phyloP scores from a whole-genome alignment of 2,113 vertebrate species.

The Chaetops frenatus region DNA sequence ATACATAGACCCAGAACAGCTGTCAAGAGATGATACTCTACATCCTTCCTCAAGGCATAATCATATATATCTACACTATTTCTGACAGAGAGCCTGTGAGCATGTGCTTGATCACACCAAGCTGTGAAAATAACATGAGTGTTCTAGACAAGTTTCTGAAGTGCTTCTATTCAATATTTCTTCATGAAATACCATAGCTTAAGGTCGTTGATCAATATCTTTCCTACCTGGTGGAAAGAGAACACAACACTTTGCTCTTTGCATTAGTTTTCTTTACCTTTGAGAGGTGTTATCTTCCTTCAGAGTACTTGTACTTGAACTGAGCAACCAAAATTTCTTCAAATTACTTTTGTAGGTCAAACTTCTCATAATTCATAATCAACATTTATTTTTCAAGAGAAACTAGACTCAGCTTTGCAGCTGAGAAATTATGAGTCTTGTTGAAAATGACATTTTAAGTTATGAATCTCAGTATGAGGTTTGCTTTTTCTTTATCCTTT shows the following conservation, averaged over 20 bases:
- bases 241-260: neutral
- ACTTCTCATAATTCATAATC: neutral
- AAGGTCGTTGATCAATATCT: neutral
- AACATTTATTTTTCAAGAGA: neutral
- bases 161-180: neutral
- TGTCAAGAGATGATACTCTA: neutral
- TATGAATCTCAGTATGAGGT: neutral
- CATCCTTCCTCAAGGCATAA: neutral
- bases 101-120: neutral
- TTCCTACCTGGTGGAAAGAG: neutral
- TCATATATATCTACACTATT: neutral
- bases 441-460: neutral
- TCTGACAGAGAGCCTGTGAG: neutral
- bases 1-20: neutral
- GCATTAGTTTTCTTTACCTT: neutral
- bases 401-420: neutral
- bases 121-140: neutral
- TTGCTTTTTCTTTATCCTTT: neutral
- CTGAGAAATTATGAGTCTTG: neutral
- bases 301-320: neutral
- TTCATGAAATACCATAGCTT: neutral
- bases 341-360: neutral
- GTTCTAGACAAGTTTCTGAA: neutral
- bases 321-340: neutral
- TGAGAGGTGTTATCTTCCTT: neutral